Evolutionary conservation across 1,140 invertebrate genomes (phyloP).

Genomic region (Asbolus verrucosus): DNA sequence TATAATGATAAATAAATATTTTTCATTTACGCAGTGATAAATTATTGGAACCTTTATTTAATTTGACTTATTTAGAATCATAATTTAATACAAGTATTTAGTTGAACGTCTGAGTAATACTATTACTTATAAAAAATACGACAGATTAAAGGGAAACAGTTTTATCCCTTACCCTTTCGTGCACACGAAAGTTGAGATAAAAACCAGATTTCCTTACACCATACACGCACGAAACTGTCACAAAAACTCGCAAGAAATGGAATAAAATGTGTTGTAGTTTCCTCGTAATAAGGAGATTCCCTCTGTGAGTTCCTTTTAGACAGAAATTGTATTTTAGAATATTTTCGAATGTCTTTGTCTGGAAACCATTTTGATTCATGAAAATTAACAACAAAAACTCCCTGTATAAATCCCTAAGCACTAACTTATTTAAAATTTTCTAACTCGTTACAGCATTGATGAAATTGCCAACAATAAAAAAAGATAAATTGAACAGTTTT

Average conservation of each 20-base stretch:
- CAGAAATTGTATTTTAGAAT: neutral
- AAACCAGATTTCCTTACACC: too few relatives aligned
- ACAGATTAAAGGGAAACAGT: too few relatives aligned
- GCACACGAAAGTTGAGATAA: too few relatives aligned
- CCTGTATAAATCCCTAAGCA: conserved; percentile 20
- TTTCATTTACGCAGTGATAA: too few relatives aligned
- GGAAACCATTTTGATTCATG: conserved; percentile 17
- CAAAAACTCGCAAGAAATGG: neutral
- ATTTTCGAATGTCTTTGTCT: conserved; percentile 27
- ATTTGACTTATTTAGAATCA: too few relatives aligned
- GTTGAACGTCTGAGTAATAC: too few relatives aligned
- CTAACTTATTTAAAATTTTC: conserved; percentile 39
- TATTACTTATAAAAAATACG: too few relatives aligned
- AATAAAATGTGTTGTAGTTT: neutral
- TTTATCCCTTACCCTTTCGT: too few relatives aligned
- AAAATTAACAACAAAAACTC: conserved; percentile 24
- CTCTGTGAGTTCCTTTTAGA: neutral
- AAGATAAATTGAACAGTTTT: conserved; percentile 30
- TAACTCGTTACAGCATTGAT: conserved; percentile 45
- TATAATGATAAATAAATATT: too few relatives aligned
- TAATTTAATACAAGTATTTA: too few relatives aligned
- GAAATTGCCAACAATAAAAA: conserved; percentile 40
- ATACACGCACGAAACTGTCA: too few relatives aligned
- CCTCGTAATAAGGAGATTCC: neutral
- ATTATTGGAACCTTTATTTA: too few relatives aligned